A percentile compares a stretch with the other conserved stretches of the same genome.
Conservation (phyloP, 2,113 vertebrate species). For the Desmodus rotundus region DNA sequence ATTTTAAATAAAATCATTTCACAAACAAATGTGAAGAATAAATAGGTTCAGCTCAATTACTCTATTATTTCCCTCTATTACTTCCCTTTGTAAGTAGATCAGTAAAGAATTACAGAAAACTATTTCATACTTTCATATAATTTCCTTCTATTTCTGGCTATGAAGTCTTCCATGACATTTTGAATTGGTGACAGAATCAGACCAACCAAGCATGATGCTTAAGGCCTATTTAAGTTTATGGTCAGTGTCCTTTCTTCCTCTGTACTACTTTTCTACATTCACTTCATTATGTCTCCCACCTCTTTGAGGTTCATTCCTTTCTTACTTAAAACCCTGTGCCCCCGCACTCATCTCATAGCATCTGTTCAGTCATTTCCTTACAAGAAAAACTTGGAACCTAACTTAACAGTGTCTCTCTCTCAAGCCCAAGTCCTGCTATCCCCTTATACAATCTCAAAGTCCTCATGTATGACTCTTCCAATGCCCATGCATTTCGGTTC, state of each 20-base stretch:
- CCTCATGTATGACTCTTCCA: background rate
- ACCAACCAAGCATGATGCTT: background rate
- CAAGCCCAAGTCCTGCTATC: background rate
- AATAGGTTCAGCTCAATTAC: background rate
- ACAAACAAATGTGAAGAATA: background rate
- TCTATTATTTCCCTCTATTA: background rate
- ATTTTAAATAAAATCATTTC: constrained; percentile 2
- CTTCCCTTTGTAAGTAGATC: background rate
- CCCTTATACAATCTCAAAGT: background rate
- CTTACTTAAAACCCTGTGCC: background rate
- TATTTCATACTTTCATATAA: background rate
- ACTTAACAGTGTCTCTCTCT: background rate
- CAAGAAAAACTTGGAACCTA: background rate
- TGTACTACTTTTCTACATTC: background rate
- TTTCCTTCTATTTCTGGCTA: constrained; percentile 3
- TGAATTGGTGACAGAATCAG: background rate
- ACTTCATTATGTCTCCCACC: background rate
- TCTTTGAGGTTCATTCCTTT: background rate
- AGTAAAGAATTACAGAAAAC: background rate
- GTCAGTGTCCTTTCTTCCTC: background rate
- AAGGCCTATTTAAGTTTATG: background rate
- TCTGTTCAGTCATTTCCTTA: background rate
- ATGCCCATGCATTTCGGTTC: background rate
- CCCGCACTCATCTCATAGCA: background rate
- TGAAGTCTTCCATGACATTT: background rate